A percentile compares a stretch with the other conserved stretches of the same genome.
Conservation (phyloP, 2,888 invertebrate genomes). For the Athalia rosae region DNA sequence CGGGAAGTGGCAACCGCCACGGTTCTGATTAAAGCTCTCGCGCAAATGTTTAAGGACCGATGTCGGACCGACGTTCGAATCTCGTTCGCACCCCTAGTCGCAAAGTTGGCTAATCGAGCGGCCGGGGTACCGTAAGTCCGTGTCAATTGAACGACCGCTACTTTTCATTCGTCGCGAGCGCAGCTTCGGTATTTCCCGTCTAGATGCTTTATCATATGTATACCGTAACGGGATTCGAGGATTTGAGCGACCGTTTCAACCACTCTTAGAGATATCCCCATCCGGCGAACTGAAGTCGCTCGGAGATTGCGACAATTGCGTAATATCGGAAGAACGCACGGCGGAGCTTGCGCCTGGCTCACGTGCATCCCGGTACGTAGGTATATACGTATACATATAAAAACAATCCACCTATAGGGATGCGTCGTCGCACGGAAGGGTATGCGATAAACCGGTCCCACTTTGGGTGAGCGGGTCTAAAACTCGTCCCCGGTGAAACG, state of each 20-base stretch:
- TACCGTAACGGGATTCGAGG: too few species aligned
- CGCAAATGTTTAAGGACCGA: not conserved
- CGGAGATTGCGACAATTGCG: too few species aligned
- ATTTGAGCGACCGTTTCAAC: too few species aligned
- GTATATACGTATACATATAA: too few species aligned
- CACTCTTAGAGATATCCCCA: too few species aligned
- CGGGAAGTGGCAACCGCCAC: not conserved
- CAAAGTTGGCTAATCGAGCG: not conserved
- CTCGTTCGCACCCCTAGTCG: not conserved
- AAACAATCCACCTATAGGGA: too few species aligned
- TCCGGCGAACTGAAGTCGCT: too few species aligned
- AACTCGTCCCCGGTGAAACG: slow-evolving; percentile 1
- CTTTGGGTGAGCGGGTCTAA: not conserved
- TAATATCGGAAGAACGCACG: not conserved
- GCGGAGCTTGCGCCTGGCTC: not conserved
- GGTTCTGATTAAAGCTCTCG: slow-evolving; percentile 14
- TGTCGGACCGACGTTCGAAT: not conserved
- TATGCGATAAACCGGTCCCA: not conserved
- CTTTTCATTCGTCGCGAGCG: too few species aligned
- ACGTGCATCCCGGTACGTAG: too few species aligned
- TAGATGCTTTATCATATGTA: too few species aligned
- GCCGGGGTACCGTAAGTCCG: not conserved
- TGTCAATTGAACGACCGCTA: too few species aligned
- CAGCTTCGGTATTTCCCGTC: too few species aligned
- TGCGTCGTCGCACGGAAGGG: not conserved